A percentile compares a stretch with the other conserved stretches of the same genome.
These are phyloP conservation scores for Nibea albiflora DNA, from an alignment of 2,113 vertebrate species.

Conservation along the genomic window DNA sequence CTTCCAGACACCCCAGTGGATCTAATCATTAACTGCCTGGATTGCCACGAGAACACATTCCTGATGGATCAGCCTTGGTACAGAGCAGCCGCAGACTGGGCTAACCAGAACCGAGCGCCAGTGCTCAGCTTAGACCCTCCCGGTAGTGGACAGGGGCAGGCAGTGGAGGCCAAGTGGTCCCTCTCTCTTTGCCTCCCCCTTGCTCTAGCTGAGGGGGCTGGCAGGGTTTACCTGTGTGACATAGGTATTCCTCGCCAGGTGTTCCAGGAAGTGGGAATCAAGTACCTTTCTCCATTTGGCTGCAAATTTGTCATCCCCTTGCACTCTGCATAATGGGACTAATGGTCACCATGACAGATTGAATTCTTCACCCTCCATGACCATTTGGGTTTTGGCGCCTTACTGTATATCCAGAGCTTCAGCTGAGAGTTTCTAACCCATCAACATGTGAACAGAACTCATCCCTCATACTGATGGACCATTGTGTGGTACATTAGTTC, in stretches of 20 bases:
- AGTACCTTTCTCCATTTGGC: constrained; percentile 96
- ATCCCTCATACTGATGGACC: constrained; percentile 34
- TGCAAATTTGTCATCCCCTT: constrained; percentile 98
- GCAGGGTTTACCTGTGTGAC: constrained; percentile 95
- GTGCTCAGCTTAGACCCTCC: constrained; percentile 98
- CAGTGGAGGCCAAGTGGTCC: constrained; percentile 97
- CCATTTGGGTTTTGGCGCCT: constrained; percentile 56
- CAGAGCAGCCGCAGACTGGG: constrained; percentile 95
- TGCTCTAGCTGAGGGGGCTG: constrained; percentile 90
- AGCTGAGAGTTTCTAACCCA: constrained; percentile 33
- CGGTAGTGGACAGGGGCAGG: constrained; percentile 88
- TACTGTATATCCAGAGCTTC: constrained; percentile 45
- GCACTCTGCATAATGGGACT: constrained; percentile 87
- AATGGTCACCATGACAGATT: constrained; percentile 5
- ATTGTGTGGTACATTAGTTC: constrained; percentile 24
- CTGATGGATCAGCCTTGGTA: constrained; percentile 98
- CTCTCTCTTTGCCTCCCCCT: constrained; percentile 94
- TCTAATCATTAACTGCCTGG: constrained; percentile 97
- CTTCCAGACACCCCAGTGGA: constrained; percentile 95
- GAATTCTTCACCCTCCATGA: constrained; percentile 45
- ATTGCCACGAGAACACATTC: constrained; percentile 96
- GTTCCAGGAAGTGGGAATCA: constrained; percentile 96
- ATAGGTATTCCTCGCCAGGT: constrained; percentile 96
- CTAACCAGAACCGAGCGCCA: constrained; percentile 95
- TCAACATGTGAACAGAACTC: constrained; percentile 13